phyloP scores from a whole-genome alignment of 1,140 invertebrate species.

The Hylaeus anthracinus region DNA sequence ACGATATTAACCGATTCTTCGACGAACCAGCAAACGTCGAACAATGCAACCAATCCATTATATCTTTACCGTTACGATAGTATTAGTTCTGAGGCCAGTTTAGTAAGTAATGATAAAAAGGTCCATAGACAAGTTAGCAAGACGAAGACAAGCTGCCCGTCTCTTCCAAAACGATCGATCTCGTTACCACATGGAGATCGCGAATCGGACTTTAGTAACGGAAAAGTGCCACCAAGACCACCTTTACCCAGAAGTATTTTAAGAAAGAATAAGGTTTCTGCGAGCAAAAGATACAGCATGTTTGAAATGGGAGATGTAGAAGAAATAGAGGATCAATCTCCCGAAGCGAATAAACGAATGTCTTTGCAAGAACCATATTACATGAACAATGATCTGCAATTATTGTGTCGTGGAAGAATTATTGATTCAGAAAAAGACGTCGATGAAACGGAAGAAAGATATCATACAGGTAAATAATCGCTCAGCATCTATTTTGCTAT shows the following conservation, averaged over 20 bases:
- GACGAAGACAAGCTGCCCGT: slow-evolving; percentile 79
- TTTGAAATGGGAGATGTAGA: slow-evolving; percentile 86
- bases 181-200: slow-evolving; percentile 83
- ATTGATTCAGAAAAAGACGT: slow-evolving; percentile 79
- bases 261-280: slow-evolving; percentile 83
- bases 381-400: slow-evolving; percentile 82
- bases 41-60: slow-evolving; percentile 84
- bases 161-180: slow-evolving; percentile 84
- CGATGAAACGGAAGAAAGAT: slow-evolving; percentile 76
- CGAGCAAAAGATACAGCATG: slow-evolving; percentile 89
- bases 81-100: slow-evolving; percentile 86
- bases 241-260: slow-evolving; percentile 88
- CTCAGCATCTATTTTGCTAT: not conserved
- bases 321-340: slow-evolving; percentile 80
- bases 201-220: slow-evolving; percentile 75
- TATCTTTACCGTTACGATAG: slow-evolving; percentile 92
- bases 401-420: slow-evolving; percentile 66
- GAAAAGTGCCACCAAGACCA: slow-evolving; percentile 85
- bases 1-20: slow-evolving; percentile 90
- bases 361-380: slow-evolving; percentile 88
- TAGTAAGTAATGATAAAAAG: slow-evolving; percentile 80
- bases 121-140: slow-evolving; percentile 72
- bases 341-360: slow-evolving; percentile 85
- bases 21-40: slow-evolving; percentile 82
- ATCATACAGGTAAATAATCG: slow-evolving; percentile 64